Percentiles rank a stretch among this genome's conserved stretches.
These are phyloP conservation scores for Nipponia nippon DNA, from an alignment of 2,113 vertebrate species.

Conservation along the genomic window DNA sequence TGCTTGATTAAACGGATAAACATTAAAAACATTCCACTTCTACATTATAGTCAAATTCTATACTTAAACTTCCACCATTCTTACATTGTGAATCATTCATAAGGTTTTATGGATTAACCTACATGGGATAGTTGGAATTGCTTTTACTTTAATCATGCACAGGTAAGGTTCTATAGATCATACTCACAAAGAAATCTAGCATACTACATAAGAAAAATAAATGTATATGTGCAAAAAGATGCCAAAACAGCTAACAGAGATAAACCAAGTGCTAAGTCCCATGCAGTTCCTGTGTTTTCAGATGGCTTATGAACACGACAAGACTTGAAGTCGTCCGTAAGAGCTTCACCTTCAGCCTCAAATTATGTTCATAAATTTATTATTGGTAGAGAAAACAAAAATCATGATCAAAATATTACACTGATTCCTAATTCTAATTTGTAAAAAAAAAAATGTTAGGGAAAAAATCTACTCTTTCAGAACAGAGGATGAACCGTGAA, in stretches of 20 bases:
- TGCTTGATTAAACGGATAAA: not conserved
- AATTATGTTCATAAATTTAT: not conserved
- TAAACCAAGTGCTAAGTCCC: not conserved
- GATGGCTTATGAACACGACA: not conserved
- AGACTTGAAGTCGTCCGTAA: not conserved
- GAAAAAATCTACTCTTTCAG: not conserved
- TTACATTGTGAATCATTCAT: not conserved
- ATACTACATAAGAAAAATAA: not conserved
- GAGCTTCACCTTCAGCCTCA: not conserved
- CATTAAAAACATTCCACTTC: not conserved
- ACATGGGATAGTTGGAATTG: not conserved
- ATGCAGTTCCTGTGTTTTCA: not conserved
- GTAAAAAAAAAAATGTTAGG: not conserved
- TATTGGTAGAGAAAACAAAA: not conserved
- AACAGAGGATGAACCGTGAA: not conserved
- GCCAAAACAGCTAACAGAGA: not conserved
- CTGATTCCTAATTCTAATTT: not conserved
- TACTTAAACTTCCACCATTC: conserved; percentile 1
- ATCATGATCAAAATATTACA: not conserved
- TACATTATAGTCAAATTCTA: not conserved
- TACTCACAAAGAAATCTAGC: not conserved
- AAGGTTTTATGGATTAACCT: not conserved
- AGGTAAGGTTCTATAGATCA: not conserved
- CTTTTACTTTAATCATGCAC: not conserved
- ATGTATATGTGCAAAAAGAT: not conserved